A percentile compares a stretch with the other conserved stretches of the same genome.
Conservation (phyloP, 2,888 invertebrate genomes). For the Myathropa florea region DNA sequence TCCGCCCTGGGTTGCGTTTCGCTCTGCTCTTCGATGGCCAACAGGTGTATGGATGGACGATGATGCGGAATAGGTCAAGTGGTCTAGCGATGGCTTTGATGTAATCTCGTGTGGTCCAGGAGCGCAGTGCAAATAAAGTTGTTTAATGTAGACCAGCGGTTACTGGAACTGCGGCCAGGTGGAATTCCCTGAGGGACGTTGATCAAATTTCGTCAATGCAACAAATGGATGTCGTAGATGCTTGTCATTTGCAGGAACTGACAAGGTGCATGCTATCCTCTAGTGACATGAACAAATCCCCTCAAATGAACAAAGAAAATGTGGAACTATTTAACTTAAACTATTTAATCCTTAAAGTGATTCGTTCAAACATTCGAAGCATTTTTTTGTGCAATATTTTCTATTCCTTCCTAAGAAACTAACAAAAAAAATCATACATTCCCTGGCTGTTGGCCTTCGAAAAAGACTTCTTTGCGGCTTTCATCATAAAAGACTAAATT, state of each 20-base stretch:
- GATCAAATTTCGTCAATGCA: not conserved
- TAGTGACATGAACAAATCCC: no score
- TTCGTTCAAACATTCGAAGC: no score
- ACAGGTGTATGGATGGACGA: slow-evolving; percentile 55
- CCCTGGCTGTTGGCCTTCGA: no score
- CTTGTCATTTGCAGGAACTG: not conserved
- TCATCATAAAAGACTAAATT: no score
- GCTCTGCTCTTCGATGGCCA: slow-evolving; percentile 1
- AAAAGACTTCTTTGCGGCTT: no score
- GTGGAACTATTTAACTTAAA: no score
- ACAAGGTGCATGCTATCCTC: not conserved
- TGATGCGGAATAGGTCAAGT: slow-evolving; percentile 24
- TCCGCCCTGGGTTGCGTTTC: slow-evolving; percentile 39
- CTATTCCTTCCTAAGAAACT: no score
- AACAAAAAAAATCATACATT: no score
- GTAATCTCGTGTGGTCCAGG: not conserved
- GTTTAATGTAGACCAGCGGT: not conserved
- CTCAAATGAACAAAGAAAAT: no score
- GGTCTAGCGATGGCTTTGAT: not conserved
- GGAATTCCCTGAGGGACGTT: not conserved
- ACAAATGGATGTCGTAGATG: no score
- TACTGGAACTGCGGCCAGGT: not conserved
- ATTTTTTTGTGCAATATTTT: no score
- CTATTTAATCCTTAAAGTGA: no score
- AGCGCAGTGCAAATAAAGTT: slow-evolving; percentile 8